Base-by-base conservation (phyloP, 2,888 invertebrate genomes). In the Dicyrtomina minuta region DNA sequence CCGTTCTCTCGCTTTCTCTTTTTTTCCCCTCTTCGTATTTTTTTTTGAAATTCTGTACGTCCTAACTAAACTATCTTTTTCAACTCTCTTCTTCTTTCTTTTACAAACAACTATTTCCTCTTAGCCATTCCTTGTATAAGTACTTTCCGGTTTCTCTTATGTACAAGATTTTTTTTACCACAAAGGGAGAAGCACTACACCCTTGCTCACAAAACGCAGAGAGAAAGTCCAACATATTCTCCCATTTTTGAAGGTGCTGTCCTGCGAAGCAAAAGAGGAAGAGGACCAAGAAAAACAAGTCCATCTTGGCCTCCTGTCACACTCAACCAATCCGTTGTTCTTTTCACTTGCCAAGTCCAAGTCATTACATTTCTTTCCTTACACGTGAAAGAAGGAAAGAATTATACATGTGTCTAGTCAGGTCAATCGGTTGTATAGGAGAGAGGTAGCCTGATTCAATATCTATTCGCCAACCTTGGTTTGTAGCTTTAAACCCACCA, bases 301-400 rank as follows among this genome's bases (percentile, higher is more conserved):
- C 43, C 61, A 61, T 44, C 55, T 61, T 46, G 44, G 24, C 26
- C 26, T 44, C 46, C 46, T 55, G 55, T 55, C 55, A 55, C 55
- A 55, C 55, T 55, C 24, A 55, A 55, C 55, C 55, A 17, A 55
- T 46, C 17, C 59, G 27, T 56, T 41, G 39, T 41, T 33, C 39
- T 58, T 58, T 58, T 58, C 58, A 33, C 17, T 61, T 61, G 61
- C 61, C 55, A 55, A 55, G 24, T 55, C 46, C 46, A 17, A 22
- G 55, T 55, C 55, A 27, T 55, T 55, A 55, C 22, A 15, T 51
- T 22, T 20, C 15, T 20, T 17, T 51, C 51, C 22, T 20, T 51
- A 17, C 51, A 51, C 22, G 51, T 51, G 20, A 10, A 12, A 4
- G 20, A 26, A 53, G 13, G 2, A 26, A 26, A 26, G 55, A 46